A percentile compares a stretch with the other conserved stretches of the same genome.
Conservation (phyloP, 2,888 invertebrate species). For the Erebia ligea region DNA sequence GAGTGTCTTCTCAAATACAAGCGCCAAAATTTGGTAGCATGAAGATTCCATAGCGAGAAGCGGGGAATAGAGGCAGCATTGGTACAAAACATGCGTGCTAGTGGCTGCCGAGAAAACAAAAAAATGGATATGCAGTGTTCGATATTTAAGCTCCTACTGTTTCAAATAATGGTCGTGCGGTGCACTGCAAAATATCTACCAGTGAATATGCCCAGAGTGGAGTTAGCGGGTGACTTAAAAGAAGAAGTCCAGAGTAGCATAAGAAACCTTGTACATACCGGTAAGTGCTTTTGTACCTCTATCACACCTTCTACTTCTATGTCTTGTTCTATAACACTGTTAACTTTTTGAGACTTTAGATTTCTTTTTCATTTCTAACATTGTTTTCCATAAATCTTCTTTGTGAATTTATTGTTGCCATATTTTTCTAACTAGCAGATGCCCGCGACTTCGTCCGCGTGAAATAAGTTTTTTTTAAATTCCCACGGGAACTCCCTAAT, state of each 20-base stretch:
- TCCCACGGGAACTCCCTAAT: no score
- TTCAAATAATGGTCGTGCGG: slow-evolving; percentile 72
- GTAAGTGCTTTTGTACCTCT: slow-evolving; percentile 53
- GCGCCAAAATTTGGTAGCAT: slow-evolving; percentile 46
- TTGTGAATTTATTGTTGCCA: no score
- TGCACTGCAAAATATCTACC: slow-evolving; percentile 71
- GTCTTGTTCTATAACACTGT: neutral
- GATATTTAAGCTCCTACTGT: slow-evolving; percentile 72
- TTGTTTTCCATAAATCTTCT: no score
- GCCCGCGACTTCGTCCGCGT: no score
- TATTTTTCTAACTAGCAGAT: no score
- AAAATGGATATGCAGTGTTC: slow-evolving; percentile 76
- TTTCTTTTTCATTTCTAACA: neutral
- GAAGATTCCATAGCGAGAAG: slow-evolving; percentile 45
- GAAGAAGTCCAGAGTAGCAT: slow-evolving; percentile 68
- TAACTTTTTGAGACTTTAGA: neutral
- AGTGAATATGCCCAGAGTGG: slow-evolving; percentile 51
- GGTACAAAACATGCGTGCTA: slow-evolving; percentile 61
- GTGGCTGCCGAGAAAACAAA: slow-evolving; percentile 63
- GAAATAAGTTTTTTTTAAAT: no score
- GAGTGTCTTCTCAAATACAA: slow-evolving; percentile 21
- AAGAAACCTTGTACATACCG: slow-evolving; percentile 71
- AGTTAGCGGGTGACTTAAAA: slow-evolving; percentile 47
- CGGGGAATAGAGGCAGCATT: slow-evolving; percentile 44
- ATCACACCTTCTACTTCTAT: no score